A percentile compares a stretch with the other conserved stretches of the same genome.
Evolutionary conservation across 2,797 vertebrate species (phyloP).

Genomic region (Mus caroli): DNA sequence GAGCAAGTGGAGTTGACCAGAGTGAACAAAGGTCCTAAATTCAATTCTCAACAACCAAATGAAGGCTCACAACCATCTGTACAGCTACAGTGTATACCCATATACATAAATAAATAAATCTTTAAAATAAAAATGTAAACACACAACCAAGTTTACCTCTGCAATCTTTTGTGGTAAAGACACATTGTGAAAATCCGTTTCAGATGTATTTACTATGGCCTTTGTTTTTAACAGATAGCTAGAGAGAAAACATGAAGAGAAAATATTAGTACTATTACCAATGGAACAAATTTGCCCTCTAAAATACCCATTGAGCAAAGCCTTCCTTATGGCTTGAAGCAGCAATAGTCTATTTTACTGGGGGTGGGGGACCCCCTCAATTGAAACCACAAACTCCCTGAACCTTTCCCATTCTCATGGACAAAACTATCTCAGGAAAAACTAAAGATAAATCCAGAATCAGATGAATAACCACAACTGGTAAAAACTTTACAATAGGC

Average conservation of each 20-base stretch:
- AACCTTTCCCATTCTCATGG: constrained; percentile 3
- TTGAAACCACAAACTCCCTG: constrained; percentile 23
- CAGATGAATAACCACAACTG: background rate
- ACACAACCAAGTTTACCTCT: constrained; percentile 83
- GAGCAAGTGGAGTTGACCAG: too few species aligned
- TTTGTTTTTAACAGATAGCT: constrained; percentile 92
- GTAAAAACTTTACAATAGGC: background rate
- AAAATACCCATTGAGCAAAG: constrained; percentile 46
- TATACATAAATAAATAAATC: too few species aligned
- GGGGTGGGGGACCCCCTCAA: too few species aligned
- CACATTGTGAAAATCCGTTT: constrained; percentile 88
- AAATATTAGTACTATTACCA: background rate
- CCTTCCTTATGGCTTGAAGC: constrained; percentile 31
- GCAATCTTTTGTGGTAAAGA: constrained; percentile 81
- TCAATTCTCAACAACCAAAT: too few species aligned
- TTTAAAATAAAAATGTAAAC: too few species aligned
- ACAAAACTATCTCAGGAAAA: constrained; percentile 43
- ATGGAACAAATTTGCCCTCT: constrained; percentile 28
- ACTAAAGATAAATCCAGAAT: constrained; percentile 49
- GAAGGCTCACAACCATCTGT: too few species aligned
- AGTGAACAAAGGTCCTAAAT: too few species aligned
- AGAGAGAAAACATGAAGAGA: constrained; percentile 71
- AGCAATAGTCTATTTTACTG: constrained; percentile 33
- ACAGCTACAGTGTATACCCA: too few species aligned
- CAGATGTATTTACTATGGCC: constrained; percentile 88